phyloP scores from a whole-genome alignment of 1,140 invertebrate species.

The Artemia franciscana region DNA sequence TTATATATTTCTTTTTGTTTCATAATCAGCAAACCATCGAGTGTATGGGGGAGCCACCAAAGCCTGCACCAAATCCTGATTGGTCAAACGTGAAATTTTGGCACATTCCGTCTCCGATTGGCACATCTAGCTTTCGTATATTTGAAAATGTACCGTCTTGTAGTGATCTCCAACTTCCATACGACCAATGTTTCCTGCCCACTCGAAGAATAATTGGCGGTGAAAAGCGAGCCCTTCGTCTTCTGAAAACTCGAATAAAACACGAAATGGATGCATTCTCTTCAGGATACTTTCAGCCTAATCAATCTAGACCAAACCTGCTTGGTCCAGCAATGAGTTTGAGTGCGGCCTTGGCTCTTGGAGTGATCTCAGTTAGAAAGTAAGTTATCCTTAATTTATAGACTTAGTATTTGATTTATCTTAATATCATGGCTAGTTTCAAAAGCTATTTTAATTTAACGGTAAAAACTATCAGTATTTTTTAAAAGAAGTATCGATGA shows the following conservation, averaged over 20 bases:
- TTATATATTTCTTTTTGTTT: too few relatives aligned
- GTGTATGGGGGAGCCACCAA: slow-evolving; percentile 32
- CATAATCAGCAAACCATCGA: slow-evolving; percentile 28
- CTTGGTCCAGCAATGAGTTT: slow-evolving; percentile 37
- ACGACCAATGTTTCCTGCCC: slow-evolving; percentile 16
- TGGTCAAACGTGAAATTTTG: slow-evolving; percentile 27
- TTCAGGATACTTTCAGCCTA: slow-evolving; percentile 32
- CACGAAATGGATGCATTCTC: slow-evolving; percentile 32
- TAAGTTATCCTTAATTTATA: slow-evolving; percentile 15
- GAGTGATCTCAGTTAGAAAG: slow-evolving; percentile 33
- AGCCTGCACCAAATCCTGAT: slow-evolving; percentile 26
- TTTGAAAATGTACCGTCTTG: slow-evolving; percentile 8
- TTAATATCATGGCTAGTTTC: neutral
- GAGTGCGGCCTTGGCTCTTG: slow-evolving; percentile 30
- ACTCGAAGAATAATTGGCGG: slow-evolving; percentile 25
- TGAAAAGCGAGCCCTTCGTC: slow-evolving; percentile 37
- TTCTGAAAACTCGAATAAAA: slow-evolving; percentile 25
- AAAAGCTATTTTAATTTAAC: slow-evolving; percentile 2
- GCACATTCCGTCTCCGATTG: slow-evolving; percentile 16
- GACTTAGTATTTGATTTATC: neutral
- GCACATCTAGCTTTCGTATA: neutral
- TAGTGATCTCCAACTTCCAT: slow-evolving; percentile 19
- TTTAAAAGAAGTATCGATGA: too few relatives aligned
- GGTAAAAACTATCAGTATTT: neutral
- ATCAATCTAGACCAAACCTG: slow-evolving; percentile 39